Evolutionary conservation across 2,888 invertebrate species (phyloP).

Genomic region (Sesia bembeciformis): DNA sequence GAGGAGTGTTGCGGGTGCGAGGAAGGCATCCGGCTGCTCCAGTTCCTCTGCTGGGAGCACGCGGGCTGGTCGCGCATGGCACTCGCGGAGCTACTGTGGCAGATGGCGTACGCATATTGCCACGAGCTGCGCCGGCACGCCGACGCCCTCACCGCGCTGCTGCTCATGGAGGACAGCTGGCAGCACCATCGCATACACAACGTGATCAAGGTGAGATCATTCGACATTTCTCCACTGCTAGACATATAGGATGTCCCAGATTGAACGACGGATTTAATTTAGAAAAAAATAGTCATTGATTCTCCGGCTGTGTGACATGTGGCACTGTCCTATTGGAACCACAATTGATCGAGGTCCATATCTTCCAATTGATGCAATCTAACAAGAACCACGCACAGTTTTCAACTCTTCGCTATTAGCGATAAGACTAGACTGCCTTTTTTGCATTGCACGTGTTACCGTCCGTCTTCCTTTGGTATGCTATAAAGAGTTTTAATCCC

Average conservation of each 20-base stretch:
- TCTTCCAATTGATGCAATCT: too few relatives aligned
- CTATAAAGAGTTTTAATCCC: too few relatives aligned
- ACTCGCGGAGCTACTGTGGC: constrained; percentile 93
- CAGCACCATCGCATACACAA: constrained; percentile 95
- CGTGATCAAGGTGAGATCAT: constrained; percentile 82
- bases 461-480: too few relatives aligned
- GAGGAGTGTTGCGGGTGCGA: constrained; percentile 95
- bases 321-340: too few relatives aligned
- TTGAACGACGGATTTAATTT: too few relatives aligned
- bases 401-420: too few relatives aligned
- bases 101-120: constrained; percentile 91
- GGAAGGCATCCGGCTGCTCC: constrained; percentile 90
- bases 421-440: too few relatives aligned
- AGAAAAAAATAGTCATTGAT: too few relatives aligned
- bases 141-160: constrained; percentile 88
- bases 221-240: not conserved
- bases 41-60: constrained; percentile 98
- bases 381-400: too few relatives aligned
- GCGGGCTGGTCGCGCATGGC: constrained; percentile 93
- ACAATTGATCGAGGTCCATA: too few relatives aligned
- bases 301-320: too few relatives aligned
- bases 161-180: constrained; percentile 96
- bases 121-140: constrained; percentile 95
- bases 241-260: too few relatives aligned
- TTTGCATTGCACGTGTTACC: not conserved